A percentile compares a stretch with the other conserved stretches of the same genome.
These are phyloP conservation scores for Chunga burmeisteri DNA, from an alignment of 2,113 vertebrate species.

Conservation along the genomic window DNA sequence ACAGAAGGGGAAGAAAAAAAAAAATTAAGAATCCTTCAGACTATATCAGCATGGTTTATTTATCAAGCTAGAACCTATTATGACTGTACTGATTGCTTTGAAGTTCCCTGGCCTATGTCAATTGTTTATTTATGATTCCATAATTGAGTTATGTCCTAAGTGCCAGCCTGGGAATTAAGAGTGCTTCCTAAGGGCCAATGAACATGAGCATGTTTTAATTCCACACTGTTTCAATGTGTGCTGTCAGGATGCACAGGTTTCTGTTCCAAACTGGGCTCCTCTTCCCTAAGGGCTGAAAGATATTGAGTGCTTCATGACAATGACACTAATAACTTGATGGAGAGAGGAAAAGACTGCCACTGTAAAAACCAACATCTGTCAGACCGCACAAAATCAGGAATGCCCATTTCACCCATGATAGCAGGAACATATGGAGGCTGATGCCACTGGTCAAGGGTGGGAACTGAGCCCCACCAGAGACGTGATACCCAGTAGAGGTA, in stretches of 20 bases:
- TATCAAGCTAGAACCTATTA: conserved; percentile 48
- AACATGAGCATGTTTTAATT: background rate
- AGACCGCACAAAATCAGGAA: background rate
- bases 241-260: conserved; percentile 13
- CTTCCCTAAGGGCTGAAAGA: conserved; percentile 32
- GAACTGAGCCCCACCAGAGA: background rate
- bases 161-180: background rate
- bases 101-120: conserved; percentile 40
- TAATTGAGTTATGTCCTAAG: conserved; percentile 43
- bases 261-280: background rate
- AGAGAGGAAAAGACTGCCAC: background rate
- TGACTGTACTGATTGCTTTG: conserved; percentile 13
- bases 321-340: background rate
- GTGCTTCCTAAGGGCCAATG: background rate
- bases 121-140: conserved; percentile 51
- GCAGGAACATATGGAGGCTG: background rate
- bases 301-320: background rate
- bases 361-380: background rate
- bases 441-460: background rate
- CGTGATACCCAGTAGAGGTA: background rate
- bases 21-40: background rate
- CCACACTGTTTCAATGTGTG: background rate
- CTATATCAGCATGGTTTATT: conserved; percentile 28
- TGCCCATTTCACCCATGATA: background rate
- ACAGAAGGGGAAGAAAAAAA: background rate